phyloP scores from a whole-genome alignment of 2,797 vertebrate species.

The Pseudomugil tenellus region DNA sequence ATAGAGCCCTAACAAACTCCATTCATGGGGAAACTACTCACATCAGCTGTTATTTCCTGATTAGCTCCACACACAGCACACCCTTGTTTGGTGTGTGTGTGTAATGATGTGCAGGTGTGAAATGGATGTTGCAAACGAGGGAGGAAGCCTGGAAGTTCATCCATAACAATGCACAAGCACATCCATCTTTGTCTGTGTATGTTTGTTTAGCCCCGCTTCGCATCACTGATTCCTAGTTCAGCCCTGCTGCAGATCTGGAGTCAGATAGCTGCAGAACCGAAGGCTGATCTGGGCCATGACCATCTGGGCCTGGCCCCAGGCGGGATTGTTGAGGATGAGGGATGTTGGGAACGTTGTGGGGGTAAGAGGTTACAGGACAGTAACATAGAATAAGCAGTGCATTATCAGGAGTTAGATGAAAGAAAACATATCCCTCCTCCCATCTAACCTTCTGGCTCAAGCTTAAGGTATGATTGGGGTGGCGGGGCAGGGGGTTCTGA shows the following conservation, averaged over 20 bases:
- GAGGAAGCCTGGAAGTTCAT: slow-evolving; percentile 28
- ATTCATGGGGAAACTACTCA: slow-evolving; percentile 83
- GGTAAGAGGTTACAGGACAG: slow-evolving; percentile 40
- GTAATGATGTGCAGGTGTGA: slow-evolving; percentile 22
- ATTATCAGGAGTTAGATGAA: slow-evolving; percentile 67
- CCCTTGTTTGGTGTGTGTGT: slow-evolving; percentile 34
- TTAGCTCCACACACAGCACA: slow-evolving; percentile 90
- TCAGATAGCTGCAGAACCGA: slow-evolving; percentile 43
- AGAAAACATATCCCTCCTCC: slow-evolving; percentile 79
- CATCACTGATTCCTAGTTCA: slow-evolving; percentile 78
- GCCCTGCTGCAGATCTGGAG: slow-evolving; percentile 68
- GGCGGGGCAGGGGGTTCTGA: slow-evolving; percentile 83
- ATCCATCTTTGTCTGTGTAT: slow-evolving; percentile 21
- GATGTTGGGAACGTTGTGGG: slow-evolving; percentile 9
- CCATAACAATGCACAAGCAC: slow-evolving; percentile 23
- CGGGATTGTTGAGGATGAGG: slow-evolving; percentile 28
- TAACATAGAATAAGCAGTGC: slow-evolving; percentile 51
- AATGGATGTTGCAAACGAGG: slow-evolving; percentile 6
- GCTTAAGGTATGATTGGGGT: slow-evolving; percentile 76
- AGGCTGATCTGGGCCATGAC: slow-evolving; percentile 79
- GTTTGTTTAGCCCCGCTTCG: slow-evolving; percentile 55
- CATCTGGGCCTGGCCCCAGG: slow-evolving; percentile 77
- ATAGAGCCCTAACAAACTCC: slow-evolving; percentile 38
- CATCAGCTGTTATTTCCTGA: slow-evolving; percentile 95
- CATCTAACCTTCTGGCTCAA: slow-evolving; percentile 55